phyloP scores from a whole-genome alignment of 2,797 vertebrate species.

The Arctocebus calabarensis region DNA sequence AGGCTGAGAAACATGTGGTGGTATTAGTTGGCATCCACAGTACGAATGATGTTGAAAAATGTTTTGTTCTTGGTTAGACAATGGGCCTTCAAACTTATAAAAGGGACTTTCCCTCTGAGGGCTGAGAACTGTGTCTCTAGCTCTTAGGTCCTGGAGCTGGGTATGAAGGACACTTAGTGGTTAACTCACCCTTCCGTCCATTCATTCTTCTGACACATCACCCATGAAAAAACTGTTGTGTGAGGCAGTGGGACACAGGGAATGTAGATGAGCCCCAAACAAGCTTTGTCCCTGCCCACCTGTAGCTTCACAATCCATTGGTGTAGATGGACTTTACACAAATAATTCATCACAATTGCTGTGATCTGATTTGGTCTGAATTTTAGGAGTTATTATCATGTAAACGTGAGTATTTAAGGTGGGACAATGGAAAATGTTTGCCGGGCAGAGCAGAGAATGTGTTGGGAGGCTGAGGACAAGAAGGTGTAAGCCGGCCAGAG shows the following conservation, averaged over 20 bases:
- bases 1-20: neutral
- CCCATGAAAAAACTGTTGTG: neutral
- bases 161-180: neutral
- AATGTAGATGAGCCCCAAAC: rapidly evolving
- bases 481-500: neutral
- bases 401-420: neutral
- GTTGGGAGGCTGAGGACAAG: neutral
- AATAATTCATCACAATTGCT: neutral
- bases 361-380: neutral
- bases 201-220: neutral
- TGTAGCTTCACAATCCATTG: neutral
- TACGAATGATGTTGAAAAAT: neutral
- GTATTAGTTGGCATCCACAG: neutral
- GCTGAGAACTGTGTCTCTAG: neutral
- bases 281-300: neutral
- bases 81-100: neutral
- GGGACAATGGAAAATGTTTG: neutral
- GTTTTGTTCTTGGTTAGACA: neutral
- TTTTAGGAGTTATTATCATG: neutral
- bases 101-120: neutral
- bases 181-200: neutral
- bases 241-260: neutral
- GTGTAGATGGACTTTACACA: neutral
- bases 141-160: neutral
- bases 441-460: neutral